Percentiles rank a stretch among this genome's conserved stretches.
phyloP scores from a whole-genome alignment of 2,113 vertebrate genomes.

The Callaeas wilsoni region DNA sequence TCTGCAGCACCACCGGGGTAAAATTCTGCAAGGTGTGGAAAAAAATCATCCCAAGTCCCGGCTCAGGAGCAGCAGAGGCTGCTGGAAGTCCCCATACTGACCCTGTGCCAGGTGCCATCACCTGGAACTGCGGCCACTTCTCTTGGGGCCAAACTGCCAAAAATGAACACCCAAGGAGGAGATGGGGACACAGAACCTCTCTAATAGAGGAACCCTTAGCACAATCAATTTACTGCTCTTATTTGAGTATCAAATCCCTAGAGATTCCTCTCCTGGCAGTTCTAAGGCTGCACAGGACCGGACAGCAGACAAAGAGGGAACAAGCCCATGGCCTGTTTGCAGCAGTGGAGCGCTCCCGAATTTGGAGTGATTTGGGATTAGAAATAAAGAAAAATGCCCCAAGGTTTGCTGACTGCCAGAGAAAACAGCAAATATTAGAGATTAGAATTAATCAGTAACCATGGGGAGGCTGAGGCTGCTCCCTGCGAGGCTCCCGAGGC shows the following conservation, averaged over 20 bases:
- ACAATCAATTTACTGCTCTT: fast-evolving
- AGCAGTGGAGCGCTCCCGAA: fast-evolving
- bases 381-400: background rate
- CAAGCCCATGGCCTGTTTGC: fast-evolving
- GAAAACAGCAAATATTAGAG: background rate
- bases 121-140: fast-evolving
- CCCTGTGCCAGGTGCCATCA: fast-evolving
- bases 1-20: fast-evolving
- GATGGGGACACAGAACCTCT: fast-evolving
- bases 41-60: fast-evolving
- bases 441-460: background rate
- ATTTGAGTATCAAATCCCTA: fast-evolving
- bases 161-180: fast-evolving
- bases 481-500: background rate
- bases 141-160: background rate
- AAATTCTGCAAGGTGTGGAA: too few relatives aligned
- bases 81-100: fast-evolving
- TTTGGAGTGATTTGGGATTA: background rate
- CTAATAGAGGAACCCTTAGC: fast-evolving
- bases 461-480: fast-evolving
- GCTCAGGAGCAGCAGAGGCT: fast-evolving
- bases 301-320: background rate
- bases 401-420: background rate
- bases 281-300: background rate
- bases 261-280: background rate